Percentiles rank a stretch among this genome's conserved stretches.
phyloP scores from a whole-genome alignment of 2,113 vertebrate species.

The Dicaeum eximium region DNA sequence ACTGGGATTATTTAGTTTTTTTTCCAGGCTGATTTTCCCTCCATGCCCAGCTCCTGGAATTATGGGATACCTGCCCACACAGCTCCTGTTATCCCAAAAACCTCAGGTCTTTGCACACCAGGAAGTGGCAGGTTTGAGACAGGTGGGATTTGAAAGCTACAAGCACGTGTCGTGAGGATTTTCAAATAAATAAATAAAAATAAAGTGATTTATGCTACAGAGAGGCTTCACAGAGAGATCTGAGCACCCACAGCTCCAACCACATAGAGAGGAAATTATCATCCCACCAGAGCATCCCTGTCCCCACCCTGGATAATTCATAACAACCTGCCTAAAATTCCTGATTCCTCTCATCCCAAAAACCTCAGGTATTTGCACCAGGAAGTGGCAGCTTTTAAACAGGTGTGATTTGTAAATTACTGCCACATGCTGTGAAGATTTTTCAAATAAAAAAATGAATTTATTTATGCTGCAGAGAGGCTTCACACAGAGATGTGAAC shows the following conservation, averaged over 20 bases:
- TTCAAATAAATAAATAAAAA: neutral
- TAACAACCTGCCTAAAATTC: neutral
- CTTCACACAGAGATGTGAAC: neutral
- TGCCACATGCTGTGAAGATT: neutral
- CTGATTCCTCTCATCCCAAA: neutral
- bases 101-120: neutral
- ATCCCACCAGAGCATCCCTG: neutral
- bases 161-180: fast-evolving
- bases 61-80: neutral
- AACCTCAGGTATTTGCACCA: neutral
- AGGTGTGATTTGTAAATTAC: neutral
- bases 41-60: neutral
- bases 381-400: neutral
- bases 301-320: neutral
- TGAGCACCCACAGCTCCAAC: neutral
- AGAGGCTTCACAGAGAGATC: neutral
- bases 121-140: neutral
- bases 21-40: neutral
- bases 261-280: neutral
- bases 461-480: neutral
- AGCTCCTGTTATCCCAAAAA: neutral
- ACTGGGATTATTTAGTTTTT: neutral
- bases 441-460: neutral
- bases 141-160: neutral
- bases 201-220: neutral